Evolutionary conservation across 2,113 vertebrate species (phyloP), one percentile per base, ranked within the genome.

Genomic region (Oreochromis tanganicae): DNA sequence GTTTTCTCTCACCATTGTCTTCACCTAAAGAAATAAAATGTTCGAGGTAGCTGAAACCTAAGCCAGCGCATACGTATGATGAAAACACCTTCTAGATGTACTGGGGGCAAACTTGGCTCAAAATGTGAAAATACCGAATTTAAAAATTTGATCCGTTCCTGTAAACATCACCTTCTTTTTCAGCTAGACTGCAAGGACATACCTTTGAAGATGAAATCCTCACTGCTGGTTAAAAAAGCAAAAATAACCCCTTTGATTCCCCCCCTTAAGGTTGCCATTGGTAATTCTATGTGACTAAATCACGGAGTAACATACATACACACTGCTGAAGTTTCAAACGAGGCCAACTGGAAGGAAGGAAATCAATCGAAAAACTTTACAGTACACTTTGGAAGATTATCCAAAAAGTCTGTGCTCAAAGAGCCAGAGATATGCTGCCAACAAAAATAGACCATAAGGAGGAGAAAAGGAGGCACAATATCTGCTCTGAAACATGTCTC

Each of bases 161-260:
- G 1, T 78, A 78, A 68, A 80, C 12, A 81, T 81, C 48, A 79
- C 71, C 55, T 87, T 10, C 10, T 68, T 32, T 66, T 80, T 29
- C 79, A 63, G 5, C 57, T 55, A 43, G 71, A 82, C 79, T 29
- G 5, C 68, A 55, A 50, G 34, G 82, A 73, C 34, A 80, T 50
- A 81, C 54, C 59, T 87, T 86, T 92, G 84, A 90, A 88, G 82
- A 88, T 88, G 55, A 81, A 75, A 89, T 59, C 56, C 84, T 6
- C 2, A 9, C 54, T 84, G 57, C 56, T 27, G 75, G 32, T 57
- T 52, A 75, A 85, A 83, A 80, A 79, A 38, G 50, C 63, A 29
- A 79, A 61, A 61, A 34, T 13, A 85, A 48, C 27, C 46, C 43
- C 27, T 78, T 78, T 78, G 43, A 78, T 78, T 78, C 11, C 5